phyloP scores from a whole-genome alignment of 1,140 invertebrate genomes.

The Drosophila pruinosa region DNA sequence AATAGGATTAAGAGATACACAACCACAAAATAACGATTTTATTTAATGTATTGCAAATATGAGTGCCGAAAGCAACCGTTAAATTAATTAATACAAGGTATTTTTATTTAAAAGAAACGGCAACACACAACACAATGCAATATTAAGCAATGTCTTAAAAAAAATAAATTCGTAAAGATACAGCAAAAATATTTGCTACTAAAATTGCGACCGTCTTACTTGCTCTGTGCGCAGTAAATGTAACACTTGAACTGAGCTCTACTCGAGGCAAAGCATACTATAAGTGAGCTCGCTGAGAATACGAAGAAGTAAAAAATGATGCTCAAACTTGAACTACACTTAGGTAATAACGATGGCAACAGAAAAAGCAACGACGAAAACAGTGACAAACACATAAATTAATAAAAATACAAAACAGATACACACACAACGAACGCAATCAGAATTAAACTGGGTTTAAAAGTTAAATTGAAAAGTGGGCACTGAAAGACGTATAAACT shows the following conservation, averaged over 20 bases:
- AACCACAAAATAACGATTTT: neutral
- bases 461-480: conserved; percentile 46
- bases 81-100: neutral
- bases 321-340: conserved; percentile 11
- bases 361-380: conserved; percentile 2
- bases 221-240: conserved; percentile 69
- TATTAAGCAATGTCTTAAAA: neutral
- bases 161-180: conserved; percentile 7
- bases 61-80: neutral
- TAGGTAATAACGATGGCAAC: conserved; percentile 9
- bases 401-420: neutral
- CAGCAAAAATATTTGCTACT: neutral
- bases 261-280: conserved; percentile 53
- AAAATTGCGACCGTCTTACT: conserved; percentile 48
- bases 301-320: conserved; percentile 13
- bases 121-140: conserved; percentile 29
- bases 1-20: no score
- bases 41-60: neutral
- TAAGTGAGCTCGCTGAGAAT: conserved; percentile 74
- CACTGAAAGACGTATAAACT: conserved; percentile 9
- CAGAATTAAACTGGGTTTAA: conserved; percentile 61
- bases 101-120: neutral
- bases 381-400: conserved; percentile 8
- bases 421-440: conserved; percentile 31
- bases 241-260: conserved; percentile 68